Conservation (phyloP, 2,888 invertebrate genomes). For the Hirtodrosophila cameraria region DNA sequence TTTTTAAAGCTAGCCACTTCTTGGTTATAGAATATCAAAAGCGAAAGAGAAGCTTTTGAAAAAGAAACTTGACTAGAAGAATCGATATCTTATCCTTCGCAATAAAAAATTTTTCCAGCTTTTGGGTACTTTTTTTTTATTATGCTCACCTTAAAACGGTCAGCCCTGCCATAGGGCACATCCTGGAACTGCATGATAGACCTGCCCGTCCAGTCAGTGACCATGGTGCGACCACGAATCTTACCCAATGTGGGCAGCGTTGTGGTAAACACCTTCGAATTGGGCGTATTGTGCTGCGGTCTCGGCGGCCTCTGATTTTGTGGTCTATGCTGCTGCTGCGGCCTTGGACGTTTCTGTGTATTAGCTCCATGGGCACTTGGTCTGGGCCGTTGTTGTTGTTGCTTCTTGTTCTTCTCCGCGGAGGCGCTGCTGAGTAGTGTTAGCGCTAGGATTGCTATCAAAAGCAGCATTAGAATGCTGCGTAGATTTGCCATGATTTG, state of each 20-base stretch:
- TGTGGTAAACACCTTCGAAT: constrained; percentile 48
- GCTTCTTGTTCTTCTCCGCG: constrained; percentile 46
- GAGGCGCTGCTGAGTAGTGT: constrained; percentile 32
- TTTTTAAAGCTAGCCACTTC: too few relatives aligned
- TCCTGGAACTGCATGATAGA: constrained; percentile 81
- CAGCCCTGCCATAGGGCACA: constrained; percentile 81
- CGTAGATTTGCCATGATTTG: constrained; percentile 55
- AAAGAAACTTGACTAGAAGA: too few relatives aligned
- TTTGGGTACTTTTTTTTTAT: too few relatives aligned
- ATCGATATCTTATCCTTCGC: too few relatives aligned
- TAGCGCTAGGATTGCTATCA: constrained; percentile 47
- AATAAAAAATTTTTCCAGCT: too few relatives aligned
- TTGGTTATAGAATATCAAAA: too few relatives aligned
- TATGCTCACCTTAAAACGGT: constrained; percentile 75
- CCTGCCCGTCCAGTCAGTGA: constrained; percentile 77
- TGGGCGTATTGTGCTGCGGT: constrained; percentile 16
- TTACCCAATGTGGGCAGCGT: constrained; percentile 74
- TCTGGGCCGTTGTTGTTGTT: constrained; percentile 40
- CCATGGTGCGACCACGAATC: constrained; percentile 71
- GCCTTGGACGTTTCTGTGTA: constrained; percentile 38
- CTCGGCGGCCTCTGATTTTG: constrained; percentile 31
- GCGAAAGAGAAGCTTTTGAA: too few relatives aligned
- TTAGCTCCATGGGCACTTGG: constrained; percentile 5
- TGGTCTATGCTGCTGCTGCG: constrained; percentile 29
- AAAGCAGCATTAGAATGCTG: constrained; percentile 38